These are phyloP conservation scores for Chloroceryle aenea DNA, from an alignment of 2,113 vertebrate species.

Conservation along the genomic window DNA sequence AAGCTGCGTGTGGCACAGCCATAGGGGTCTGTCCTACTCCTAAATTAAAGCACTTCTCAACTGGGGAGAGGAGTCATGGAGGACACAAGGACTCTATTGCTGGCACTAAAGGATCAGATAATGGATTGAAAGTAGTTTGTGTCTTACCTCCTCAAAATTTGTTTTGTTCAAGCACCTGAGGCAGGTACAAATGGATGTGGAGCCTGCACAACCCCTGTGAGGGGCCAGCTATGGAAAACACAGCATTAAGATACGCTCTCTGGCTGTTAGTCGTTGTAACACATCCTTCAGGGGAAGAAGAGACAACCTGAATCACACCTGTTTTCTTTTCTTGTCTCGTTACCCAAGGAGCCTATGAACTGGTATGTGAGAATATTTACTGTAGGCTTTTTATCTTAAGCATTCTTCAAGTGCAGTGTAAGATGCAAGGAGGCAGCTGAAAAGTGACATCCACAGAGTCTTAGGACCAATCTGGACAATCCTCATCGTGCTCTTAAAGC, in stretches of 20 bases:
- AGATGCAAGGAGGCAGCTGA: neutral
- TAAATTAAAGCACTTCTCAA: neutral
- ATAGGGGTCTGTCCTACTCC: neutral
- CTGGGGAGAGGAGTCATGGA: neutral
- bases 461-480: neutral
- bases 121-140: neutral
- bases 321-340: neutral
- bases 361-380: neutral
- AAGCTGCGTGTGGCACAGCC: neutral
- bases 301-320: fast-evolving
- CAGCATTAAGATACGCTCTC: neutral
- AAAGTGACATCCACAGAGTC: neutral
- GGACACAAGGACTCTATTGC: neutral
- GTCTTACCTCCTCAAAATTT: neutral
- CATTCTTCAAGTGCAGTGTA: neutral
- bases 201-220: neutral
- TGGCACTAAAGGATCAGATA: neutral
- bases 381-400: neutral
- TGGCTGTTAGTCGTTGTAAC: neutral
- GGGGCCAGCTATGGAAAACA: neutral
- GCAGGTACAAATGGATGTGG: neutral
- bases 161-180: neutral
- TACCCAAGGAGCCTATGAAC: neutral
- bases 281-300: neutral
- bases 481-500: neutral